Percentiles rank a stretch among this genome's conserved stretches.
Conservation (phyloP, 2,113 vertebrate genomes). For the Mustelus asterias region DNA sequence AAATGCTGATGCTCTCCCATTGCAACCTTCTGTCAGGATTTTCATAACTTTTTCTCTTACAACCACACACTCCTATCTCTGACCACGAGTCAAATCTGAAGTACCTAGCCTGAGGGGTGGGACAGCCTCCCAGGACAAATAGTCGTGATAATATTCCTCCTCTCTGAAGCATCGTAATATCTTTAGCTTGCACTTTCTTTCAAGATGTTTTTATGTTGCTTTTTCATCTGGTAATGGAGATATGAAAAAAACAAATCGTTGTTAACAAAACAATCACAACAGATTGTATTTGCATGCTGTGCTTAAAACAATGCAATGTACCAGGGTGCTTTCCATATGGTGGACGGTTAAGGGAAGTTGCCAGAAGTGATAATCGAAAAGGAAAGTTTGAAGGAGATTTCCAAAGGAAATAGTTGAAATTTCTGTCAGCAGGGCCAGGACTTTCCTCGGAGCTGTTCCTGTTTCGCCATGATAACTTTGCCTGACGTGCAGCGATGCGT, state of each 20-base stretch:
- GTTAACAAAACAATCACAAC: no score
- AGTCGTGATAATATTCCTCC: no score
- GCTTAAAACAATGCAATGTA: not conserved
- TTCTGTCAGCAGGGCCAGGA: not conserved
- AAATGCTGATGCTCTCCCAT: no score
- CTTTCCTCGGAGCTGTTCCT: not conserved
- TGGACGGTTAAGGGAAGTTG: not conserved
- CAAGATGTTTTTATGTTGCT: not conserved
- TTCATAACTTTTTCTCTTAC: no score
- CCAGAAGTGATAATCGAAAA: not conserved
- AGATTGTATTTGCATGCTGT: no score
- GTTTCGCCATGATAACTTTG: not conserved
- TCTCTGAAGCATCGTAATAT: no score
- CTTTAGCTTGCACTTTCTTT: not conserved
- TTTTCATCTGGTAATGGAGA: not conserved
- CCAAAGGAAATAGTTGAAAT: not conserved
- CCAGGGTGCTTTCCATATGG: not conserved
- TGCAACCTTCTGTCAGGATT: no score
- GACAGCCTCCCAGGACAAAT: no score
- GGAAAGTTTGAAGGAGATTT: not conserved
- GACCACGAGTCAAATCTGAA: no score
- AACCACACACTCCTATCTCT: no score
- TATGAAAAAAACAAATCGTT: not conserved
- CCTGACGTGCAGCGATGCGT: not conserved
- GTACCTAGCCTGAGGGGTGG: no score